Conservation (phyloP, 2,113 vertebrate species). For the Saccopteryx bilineata region DNA sequence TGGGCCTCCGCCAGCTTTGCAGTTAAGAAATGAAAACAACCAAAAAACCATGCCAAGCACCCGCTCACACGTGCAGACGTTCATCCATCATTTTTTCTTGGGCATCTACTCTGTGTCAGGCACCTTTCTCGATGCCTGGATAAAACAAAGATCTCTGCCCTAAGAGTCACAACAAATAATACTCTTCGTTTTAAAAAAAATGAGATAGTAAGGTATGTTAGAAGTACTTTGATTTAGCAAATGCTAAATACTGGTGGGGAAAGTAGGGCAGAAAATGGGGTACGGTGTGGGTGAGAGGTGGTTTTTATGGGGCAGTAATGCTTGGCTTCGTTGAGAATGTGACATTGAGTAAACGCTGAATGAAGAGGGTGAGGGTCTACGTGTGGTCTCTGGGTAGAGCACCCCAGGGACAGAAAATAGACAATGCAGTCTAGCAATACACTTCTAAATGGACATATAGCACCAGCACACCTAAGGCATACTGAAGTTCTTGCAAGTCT, state of each 20-base stretch:
- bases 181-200: neutral
- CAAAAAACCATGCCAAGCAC: neutral
- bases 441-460: neutral
- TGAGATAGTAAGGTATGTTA: neutral
- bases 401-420: neutral
- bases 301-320: neutral
- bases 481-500: neutral
- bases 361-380: too few species aligned
- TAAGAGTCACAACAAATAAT: neutral
- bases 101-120: neutral
- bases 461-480: fast-evolving
- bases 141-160: neutral
- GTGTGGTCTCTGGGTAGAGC: neutral
- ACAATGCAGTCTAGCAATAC: neutral
- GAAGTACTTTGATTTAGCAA: neutral
- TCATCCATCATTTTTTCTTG: neutral
- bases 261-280: neutral
- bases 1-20: neutral
- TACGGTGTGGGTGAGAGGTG: neutral
- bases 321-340: neutral
- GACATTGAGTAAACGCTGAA: neutral
- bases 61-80: neutral
- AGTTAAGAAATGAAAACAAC: neutral
- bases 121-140: neutral
- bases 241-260: neutral